These are phyloP conservation scores for Aphis gossypii DNA, from an alignment of 1,140 invertebrate species.

Conservation along the genomic window DNA sequence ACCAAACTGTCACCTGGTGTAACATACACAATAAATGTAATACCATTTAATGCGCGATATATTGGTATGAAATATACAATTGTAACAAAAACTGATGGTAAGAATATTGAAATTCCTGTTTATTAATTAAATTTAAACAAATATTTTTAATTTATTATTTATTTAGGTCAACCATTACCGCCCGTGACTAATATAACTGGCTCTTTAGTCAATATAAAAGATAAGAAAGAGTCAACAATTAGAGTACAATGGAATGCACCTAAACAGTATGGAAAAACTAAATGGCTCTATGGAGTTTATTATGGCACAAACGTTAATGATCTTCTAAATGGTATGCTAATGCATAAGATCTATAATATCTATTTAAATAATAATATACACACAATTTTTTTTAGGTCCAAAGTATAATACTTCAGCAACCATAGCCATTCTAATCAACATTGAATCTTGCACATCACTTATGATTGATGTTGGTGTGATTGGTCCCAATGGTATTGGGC, in stretches of 20 bases:
- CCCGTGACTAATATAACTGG: constrained; percentile 66
- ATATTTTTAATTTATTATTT: neutral
- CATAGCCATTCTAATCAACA: constrained; percentile 68
- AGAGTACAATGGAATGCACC: constrained; percentile 73
- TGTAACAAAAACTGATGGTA: constrained; percentile 44
- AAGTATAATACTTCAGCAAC: constrained; percentile 69
- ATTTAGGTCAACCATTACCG: constrained; percentile 66
- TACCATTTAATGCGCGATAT: constrained; percentile 38
- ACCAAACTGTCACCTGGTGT: constrained; percentile 69
- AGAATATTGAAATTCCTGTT: constrained; percentile 13
- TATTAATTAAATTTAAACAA: neutral
- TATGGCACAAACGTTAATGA: constrained; percentile 65
- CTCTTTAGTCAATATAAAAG: constrained; percentile 67
- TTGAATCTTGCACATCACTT: constrained; percentile 78
- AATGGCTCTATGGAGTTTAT: constrained; percentile 73
- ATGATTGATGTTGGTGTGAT: constrained; percentile 76
- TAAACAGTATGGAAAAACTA: constrained; percentile 66
- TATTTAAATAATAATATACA: constrained; percentile 58
- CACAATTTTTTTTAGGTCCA: constrained; percentile 64
- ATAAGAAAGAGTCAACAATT: constrained; percentile 67
- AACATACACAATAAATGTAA: constrained; percentile 69
- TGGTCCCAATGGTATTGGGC: constrained; percentile 71
- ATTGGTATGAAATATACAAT: constrained; percentile 38
- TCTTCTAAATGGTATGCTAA: constrained; percentile 60
- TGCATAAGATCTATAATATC: constrained; percentile 59